phyloP scores from a whole-genome alignment of 2,113 vertebrate genomes.

The Cryptoleucopteryx plumbea region DNA sequence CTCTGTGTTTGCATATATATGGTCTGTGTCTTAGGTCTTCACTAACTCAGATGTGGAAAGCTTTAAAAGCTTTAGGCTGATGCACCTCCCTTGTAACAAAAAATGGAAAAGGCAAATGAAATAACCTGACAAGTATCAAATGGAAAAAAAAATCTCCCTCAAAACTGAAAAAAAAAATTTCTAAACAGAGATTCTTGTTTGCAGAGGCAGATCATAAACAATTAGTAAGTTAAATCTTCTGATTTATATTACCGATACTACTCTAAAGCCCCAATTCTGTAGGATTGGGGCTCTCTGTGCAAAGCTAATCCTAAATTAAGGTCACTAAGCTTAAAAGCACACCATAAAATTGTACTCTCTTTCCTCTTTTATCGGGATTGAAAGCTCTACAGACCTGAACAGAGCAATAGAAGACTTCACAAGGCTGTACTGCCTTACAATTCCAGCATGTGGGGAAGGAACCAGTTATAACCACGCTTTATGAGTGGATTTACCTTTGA shows the following conservation, averaged over 20 bases:
- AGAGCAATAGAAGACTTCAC: not conserved
- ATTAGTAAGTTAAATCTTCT: not conserved
- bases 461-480: not conserved
- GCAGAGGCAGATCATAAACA: not conserved
- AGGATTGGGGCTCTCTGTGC: not conserved
- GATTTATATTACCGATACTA: not conserved
- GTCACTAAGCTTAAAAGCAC: not conserved
- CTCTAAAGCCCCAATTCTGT: not conserved
- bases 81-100: not conserved
- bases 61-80: not conserved
- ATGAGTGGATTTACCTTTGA: not conserved
- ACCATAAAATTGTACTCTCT: not conserved
- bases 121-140: not conserved
- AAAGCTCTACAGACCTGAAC: not conserved
- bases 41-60: not conserved
- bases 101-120: not conserved
- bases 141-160: not conserved
- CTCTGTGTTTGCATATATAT: not conserved
- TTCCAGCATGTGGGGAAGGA: not conserved
- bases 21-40: not conserved
- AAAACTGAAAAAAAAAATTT: not conserved
- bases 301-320: not conserved
- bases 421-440: not conserved
- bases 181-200: not conserved
- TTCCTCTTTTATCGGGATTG: not conserved